These are phyloP conservation scores for Astreopora myriophthalma DNA, from an alignment of 64 coral and sea anemone species.

Conservation along the genomic window DNA sequence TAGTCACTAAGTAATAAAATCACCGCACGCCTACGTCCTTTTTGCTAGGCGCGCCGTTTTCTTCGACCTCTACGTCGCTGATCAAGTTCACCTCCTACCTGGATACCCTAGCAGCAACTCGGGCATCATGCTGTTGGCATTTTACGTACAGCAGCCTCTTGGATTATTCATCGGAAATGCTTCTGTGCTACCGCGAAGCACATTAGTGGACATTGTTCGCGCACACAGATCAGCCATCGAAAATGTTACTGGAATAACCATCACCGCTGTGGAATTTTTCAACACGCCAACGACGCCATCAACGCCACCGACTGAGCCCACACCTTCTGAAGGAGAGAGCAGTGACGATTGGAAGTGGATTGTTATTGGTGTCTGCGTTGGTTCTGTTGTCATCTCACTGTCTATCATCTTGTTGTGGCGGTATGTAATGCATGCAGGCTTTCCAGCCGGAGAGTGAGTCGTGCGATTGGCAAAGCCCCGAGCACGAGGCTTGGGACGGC, in stretches of 20 bases:
- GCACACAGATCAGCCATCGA: background rate
- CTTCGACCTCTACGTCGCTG: background rate
- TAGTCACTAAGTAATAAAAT: no score
- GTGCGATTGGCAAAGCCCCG: no score
- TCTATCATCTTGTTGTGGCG: background rate
- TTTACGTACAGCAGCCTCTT: conserved; percentile 33
- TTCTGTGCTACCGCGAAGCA: background rate
- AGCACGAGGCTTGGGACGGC: no score
- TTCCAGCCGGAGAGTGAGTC: no score
- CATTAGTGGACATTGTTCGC: background rate
- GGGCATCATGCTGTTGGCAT: background rate
- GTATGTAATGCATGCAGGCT: no score
- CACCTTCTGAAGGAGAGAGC: background rate
- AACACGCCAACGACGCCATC: background rate
- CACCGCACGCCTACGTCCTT: no score
- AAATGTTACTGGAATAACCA: background rate
- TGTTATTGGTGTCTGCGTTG: background rate
- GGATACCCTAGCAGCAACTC: conserved; percentile 7
- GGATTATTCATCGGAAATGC: conserved; percentile 3
- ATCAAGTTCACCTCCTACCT: conserved; percentile 51
- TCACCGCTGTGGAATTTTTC: background rate
- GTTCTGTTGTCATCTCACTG: background rate
- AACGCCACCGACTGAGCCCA: no score
- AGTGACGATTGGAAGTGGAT: background rate
- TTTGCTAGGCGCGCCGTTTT: background rate